Percentiles rank a stretch among this genome's conserved stretches.
These are phyloP conservation scores for Amblyraja radiata DNA, from an alignment of 2,797 vertebrate species.

Conservation along the genomic window DNA sequence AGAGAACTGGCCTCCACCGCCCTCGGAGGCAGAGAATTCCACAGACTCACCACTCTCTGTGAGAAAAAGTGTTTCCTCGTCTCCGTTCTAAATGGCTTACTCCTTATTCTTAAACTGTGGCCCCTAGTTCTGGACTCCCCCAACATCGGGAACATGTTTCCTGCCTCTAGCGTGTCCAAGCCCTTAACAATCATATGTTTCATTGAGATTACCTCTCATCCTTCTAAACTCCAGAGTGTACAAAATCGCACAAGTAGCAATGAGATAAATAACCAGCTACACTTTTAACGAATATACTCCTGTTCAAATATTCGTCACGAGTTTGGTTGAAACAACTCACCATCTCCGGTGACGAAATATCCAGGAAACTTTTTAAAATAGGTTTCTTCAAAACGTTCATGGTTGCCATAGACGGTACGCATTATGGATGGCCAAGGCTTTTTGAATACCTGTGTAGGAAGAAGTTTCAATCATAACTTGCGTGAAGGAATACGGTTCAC, in stretches of 20 bases:
- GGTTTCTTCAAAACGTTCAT: constrained; percentile 75
- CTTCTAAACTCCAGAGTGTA: too few relatives aligned
- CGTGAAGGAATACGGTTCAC: neutral
- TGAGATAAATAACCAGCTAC: neutral
- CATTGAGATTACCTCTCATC: too few relatives aligned
- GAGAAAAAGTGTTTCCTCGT: too few relatives aligned
- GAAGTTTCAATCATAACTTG: neutral
- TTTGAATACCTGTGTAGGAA: constrained; percentile 77
- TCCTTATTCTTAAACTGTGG: too few relatives aligned
- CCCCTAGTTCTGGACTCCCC: too few relatives aligned
- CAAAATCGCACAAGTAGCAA: neutral
- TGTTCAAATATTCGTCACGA: neutral
- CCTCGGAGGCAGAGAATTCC: too few relatives aligned
- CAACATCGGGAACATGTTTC: too few relatives aligned
- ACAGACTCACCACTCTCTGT: too few relatives aligned
- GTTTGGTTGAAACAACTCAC: constrained; percentile 54
- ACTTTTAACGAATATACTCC: neutral
- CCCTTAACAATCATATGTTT: too few relatives aligned
- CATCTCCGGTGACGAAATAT: constrained; percentile 91
- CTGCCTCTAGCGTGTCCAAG: too few relatives aligned
- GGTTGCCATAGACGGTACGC: constrained; percentile 82
- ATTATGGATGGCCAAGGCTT: constrained; percentile 95
- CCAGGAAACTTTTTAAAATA: constrained; percentile 97
- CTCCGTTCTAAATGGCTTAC: too few relatives aligned
- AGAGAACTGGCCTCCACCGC: too few relatives aligned